A percentile compares a stretch with the other conserved stretches of the same genome.
phyloP scores from a whole-genome alignment of 1,140 invertebrate species.

The Nephila pilipes region DNA sequence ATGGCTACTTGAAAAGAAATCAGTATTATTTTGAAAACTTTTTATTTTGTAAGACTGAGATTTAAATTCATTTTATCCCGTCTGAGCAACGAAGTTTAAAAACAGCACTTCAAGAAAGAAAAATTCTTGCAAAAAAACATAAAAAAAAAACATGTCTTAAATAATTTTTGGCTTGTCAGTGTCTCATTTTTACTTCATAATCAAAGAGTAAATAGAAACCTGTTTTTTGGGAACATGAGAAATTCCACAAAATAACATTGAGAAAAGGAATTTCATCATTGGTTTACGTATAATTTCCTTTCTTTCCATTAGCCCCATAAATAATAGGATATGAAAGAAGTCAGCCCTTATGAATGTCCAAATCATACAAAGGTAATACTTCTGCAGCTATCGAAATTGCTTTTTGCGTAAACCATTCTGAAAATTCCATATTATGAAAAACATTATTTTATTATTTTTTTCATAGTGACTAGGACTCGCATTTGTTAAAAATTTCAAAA shows the following conservation, averaged over 20 bases:
- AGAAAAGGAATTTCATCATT: not conserved
- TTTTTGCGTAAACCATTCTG: constrained; percentile 9
- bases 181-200: not conserved
- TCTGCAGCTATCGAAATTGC: not conserved
- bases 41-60: too few species aligned
- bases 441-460: not conserved
- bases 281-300: not conserved
- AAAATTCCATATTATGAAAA: not conserved
- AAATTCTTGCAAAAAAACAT: too few species aligned
- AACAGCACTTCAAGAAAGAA: too few species aligned
- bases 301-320: not conserved
- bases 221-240: not conserved
- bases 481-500: constrained; percentile 51
- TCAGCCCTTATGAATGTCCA: not conserved
- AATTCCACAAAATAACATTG: not conserved
- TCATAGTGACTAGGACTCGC: constrained; percentile 18
- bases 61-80: too few species aligned
- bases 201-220: not conserved
- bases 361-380: constrained; percentile 13
- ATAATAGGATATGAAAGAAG: not conserved
- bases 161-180: not conserved
- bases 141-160: not conserved
- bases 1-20: too few species aligned
- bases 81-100: too few species aligned
- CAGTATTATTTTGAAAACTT: too few species aligned